Evolutionary conservation across 2,113 vertebrate genomes (phyloP).

Genomic region (Hemibagrus wyckioides): DNA sequence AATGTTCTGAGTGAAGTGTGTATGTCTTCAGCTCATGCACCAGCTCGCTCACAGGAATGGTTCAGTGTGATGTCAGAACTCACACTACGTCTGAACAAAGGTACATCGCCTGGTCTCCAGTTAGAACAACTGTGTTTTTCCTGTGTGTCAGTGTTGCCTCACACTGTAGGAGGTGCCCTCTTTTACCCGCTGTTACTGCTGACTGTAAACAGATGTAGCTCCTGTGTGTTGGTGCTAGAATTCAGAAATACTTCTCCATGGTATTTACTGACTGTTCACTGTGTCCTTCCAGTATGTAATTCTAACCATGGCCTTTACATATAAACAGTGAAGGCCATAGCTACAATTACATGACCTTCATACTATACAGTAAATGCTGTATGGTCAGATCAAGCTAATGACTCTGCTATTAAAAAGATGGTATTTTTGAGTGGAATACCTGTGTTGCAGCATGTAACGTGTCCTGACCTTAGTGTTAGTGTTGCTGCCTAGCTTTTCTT

Average conservation of each 20-base stretch:
- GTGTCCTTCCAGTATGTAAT: background rate
- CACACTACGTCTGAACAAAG: conserved; percentile 59
- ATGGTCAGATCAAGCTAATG: too few species aligned
- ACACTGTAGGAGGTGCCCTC: background rate
- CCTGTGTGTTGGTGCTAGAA: background rate
- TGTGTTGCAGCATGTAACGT: background rate
- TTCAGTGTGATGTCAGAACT: conserved; percentile 66
- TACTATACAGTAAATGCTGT: background rate
- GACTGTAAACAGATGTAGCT: background rate
- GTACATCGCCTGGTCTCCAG: conserved; percentile 37
- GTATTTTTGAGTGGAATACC: background rate
- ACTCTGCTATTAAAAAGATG: background rate
- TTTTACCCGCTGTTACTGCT: background rate
- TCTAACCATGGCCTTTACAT: background rate
- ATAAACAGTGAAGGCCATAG: too few species aligned
- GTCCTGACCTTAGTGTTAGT: background rate
- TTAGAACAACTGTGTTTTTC: background rate
- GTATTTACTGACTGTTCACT: background rate
- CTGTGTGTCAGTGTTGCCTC: background rate
- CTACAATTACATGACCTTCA: too few species aligned
- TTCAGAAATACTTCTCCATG: background rate
- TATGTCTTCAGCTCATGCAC: conserved; percentile 55
- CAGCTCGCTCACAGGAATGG: conserved; percentile 56
- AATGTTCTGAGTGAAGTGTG: conserved; percentile 43
- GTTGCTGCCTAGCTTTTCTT: background rate